A percentile compares a stretch with the other conserved stretches of the same genome.
Conservation (phyloP, 1,140 invertebrate species). For the Gryon sp. region DNA sequence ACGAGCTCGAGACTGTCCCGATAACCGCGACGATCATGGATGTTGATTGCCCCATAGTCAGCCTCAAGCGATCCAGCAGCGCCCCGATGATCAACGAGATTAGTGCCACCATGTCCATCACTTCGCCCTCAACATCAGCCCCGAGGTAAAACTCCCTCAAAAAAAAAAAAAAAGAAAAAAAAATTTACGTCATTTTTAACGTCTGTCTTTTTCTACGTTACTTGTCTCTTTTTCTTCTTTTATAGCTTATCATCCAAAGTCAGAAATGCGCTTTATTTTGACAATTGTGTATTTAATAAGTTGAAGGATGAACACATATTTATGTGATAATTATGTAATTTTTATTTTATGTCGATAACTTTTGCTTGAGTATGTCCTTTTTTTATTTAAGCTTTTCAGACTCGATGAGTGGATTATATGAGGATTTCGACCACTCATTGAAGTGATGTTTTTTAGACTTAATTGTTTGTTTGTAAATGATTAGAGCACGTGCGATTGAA, state of each 20-base stretch:
- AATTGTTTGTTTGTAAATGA: not conserved
- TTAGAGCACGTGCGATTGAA: not conserved
- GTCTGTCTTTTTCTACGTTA: no score
- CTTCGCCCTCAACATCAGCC: constrained; percentile 75
- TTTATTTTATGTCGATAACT: no score
- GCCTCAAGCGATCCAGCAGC: constrained; percentile 89
- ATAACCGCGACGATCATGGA: constrained; percentile 79
- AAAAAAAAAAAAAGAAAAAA: not conserved
- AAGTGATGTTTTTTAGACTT: not conserved
- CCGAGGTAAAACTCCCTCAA: constrained; percentile 70
- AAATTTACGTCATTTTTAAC: no score
- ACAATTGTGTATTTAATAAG: no score
- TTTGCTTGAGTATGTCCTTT: no score
- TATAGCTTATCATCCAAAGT: no score
- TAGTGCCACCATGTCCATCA: constrained; percentile 77
- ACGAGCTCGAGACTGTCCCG: constrained; percentile 39
- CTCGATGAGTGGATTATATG: not conserved
- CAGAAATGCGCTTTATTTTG: no score
- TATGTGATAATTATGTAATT: no score
- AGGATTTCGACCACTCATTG: not conserved
- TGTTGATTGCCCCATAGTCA: constrained; percentile 82
- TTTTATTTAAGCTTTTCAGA: no score
- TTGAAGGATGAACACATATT: no score
- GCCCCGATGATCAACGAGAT: constrained; percentile 90
- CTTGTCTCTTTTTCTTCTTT: no score